phyloP scores from a whole-genome alignment of 2,797 vertebrate genomes.

The Diceros bicornis region DNA sequence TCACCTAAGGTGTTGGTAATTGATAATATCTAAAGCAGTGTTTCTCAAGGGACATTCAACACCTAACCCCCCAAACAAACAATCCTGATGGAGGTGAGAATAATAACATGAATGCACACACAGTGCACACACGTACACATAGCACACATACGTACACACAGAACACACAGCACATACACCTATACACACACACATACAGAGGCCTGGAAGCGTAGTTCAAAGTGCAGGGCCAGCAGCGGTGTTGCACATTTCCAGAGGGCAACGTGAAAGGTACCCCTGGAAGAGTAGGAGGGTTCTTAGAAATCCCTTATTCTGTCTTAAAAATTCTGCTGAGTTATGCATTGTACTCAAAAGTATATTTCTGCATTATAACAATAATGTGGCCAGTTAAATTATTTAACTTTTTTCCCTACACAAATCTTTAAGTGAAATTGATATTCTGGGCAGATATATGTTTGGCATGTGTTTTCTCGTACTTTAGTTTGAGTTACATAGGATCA shows the following conservation, averaged over 20 bases:
- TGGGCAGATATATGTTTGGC: not conserved
- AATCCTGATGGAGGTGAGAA: not conserved
- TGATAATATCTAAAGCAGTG: not conserved
- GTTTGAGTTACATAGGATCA: not conserved
- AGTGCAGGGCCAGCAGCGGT: not conserved
- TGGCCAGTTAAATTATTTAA: not conserved
- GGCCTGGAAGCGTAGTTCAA: not conserved
- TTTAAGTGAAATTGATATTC: not conserved
- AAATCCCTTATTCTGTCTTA: not conserved
- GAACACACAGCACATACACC: not conserved
- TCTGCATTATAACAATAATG: not conserved
- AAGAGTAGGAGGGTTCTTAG: not conserved
- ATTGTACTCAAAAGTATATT: not conserved
- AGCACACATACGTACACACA: rapidly evolving
- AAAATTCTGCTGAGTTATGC: not conserved
- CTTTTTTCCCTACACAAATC: not conserved
- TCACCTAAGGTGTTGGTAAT: not conserved
- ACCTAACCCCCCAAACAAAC: not conserved
- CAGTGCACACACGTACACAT: not conserved
- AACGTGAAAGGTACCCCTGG: not conserved
- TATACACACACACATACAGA: rapidly evolving
- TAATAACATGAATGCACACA: not conserved
- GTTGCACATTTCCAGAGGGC: not conserved
- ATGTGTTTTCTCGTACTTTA: not conserved
- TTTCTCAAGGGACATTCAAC: not conserved